A percentile compares a stretch with the other conserved stretches of the same genome.
phyloP scores from a whole-genome alignment of 2,113 vertebrate genomes.

The Cebus imitator region DNA sequence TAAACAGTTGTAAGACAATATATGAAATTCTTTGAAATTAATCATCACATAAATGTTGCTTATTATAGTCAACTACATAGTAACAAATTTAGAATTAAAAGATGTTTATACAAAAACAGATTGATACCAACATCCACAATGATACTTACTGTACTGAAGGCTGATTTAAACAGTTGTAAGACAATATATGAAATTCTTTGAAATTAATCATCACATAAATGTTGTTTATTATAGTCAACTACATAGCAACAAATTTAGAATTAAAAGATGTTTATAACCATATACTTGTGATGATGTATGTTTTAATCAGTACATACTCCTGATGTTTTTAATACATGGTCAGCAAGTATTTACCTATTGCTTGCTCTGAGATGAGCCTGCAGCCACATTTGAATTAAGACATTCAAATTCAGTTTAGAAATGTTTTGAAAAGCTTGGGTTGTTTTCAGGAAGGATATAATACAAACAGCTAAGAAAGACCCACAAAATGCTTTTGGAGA shows the following conservation, averaged over 20 bases:
- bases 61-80: not conserved
- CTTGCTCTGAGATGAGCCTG: not conserved
- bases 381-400: not conserved
- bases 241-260: not conserved
- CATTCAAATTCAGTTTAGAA: not conserved
- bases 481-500: not conserved
- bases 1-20: not conserved
- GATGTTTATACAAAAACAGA: not conserved
- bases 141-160: not conserved
- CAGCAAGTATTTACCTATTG: not conserved
- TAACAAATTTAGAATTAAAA: not conserved
- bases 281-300: not conserved
- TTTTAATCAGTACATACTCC: not conserved
- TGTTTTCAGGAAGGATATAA: not conserved
- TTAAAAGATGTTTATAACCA: not conserved
- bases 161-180: not conserved
- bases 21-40: conserved; percentile 33
- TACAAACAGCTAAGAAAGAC: not conserved
- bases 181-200: not conserved
- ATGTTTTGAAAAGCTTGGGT: not conserved
- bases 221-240: not conserved
- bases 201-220: conserved; percentile 31
- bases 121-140: conserved; percentile 16
- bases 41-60: not conserved
- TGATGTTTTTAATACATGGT: not conserved